Base-by-base conservation (phyloP, 2,113 vertebrate species). In the Hippopotamus amphibius region DNA sequence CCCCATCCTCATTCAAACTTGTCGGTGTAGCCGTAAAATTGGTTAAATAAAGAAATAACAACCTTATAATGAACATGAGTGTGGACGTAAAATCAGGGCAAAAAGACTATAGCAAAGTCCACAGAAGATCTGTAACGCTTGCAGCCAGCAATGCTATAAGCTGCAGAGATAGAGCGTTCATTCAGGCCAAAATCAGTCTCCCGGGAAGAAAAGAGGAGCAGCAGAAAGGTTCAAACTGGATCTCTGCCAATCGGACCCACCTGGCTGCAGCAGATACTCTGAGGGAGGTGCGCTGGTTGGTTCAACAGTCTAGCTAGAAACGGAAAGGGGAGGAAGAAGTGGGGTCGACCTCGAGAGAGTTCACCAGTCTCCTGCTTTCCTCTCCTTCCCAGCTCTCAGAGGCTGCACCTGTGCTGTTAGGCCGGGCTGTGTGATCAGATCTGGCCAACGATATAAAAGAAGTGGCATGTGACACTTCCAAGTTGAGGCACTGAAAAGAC, bases 21-120 rank as follows among this genome's bases (percentile, higher is more conserved):
- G 28, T 8, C n/a, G 11, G 2, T 26, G 30, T 5, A 41, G 0
- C 0, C 37, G 48, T 46, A 57, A 63, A 37, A 19, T 3, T 66
- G 41, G 46, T 68, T 76, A 41, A 79, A 65, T 14, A 59, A 93
- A 55, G 48, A 81, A 80, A 76, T 28, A 69, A 24, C 63, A 55
- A 33, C 30, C 46, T 74, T 41, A n/a, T 17, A 3, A 24, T 37
- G n/a, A 80, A 79, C 63, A 26, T 8, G 12, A 43, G 22, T 6
- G 1, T 15, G 72, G 59, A 43, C 7, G 9, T 50, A 69, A 55
- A 86, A 50, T 57, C 55, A 6, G 37, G 57, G 57, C 48, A 30
- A 15, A 26, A 59, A 33, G 37, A 0, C 0, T 8, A 3, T 1
- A 3, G 43, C 28, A 12, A 63, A 77, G 65, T n/a, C 37, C 61